Conservation (phyloP, 2,888 invertebrate genomes). For the Lasioglossum morio region DNA sequence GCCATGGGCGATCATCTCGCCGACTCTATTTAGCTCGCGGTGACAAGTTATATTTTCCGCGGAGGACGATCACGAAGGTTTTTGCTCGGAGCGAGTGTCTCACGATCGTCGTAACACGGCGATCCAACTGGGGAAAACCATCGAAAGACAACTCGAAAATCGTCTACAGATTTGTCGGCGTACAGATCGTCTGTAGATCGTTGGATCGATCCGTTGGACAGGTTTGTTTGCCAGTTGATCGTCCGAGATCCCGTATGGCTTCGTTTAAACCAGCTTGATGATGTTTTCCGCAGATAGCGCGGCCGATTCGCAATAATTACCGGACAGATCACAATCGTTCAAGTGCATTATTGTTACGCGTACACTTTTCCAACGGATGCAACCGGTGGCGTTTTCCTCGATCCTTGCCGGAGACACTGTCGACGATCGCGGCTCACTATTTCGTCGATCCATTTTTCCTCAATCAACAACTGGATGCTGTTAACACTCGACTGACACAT, state of each 20-base stretch:
- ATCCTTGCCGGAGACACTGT: background rate
- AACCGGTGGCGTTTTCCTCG: background rate
- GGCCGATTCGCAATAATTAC: conserved; percentile 50
- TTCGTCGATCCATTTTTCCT: background rate
- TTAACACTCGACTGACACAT: background rate
- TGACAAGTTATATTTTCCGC: conserved; percentile 15
- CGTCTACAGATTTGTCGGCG: background rate
- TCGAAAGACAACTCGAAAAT: background rate
- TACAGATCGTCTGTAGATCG: background rate
- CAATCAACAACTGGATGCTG: background rate
- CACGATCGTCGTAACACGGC: background rate
- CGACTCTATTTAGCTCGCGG: conserved; percentile 2
- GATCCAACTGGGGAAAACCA: background rate
- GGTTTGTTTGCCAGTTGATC: background rate
- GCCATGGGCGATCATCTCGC: background rate
- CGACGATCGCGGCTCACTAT: background rate
- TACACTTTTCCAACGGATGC: conserved; percentile 42
- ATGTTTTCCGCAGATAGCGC: conserved; percentile 29
- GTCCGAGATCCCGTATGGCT: background rate
- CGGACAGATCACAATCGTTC: conserved; percentile 52
- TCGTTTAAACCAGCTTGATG: background rate
- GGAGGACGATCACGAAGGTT: conserved; percentile 52
- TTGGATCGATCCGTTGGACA: background rate
- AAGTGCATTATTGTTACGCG: conserved; percentile 50
- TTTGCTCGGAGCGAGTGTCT: conserved; percentile 33